A percentile compares a stretch with the other conserved stretches of the same genome.
phyloP scores from a whole-genome alignment of 2,888 invertebrate genomes.

The Tetranychus truncatus region DNA sequence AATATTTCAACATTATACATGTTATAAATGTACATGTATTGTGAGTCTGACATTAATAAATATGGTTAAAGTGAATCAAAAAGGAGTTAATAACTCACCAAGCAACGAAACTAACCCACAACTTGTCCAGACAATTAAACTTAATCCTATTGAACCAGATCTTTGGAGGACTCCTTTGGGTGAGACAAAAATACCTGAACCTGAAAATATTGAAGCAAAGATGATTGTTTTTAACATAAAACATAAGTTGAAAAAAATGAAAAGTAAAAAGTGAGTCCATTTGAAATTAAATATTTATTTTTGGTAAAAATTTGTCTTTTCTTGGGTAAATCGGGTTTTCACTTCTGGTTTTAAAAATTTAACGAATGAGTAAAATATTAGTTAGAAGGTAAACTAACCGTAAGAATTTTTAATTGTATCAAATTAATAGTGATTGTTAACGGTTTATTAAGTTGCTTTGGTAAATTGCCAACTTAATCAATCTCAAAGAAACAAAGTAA shows the following conservation, averaged over 20 bases:
- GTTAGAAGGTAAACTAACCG: background rate
- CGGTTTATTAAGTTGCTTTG: background rate
- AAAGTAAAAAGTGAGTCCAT: background rate
- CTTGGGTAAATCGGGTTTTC: too few species aligned
- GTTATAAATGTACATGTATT: too few species aligned
- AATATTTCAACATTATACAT: too few species aligned
- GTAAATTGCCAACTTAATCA: conserved; percentile 3
- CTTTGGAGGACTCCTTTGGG: conserved; percentile 72
- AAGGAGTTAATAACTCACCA: conserved; percentile 43
- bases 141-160: conserved; percentile 77
- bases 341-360: too few species aligned
- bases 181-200: conserved; percentile 63
- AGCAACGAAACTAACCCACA: conserved; percentile 76
- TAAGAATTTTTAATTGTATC: conserved; percentile 1
- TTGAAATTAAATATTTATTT: too few species aligned
- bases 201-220: background rate
- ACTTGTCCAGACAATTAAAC: conserved; percentile 81
- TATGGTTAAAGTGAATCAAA: background rate
- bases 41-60: too few species aligned
- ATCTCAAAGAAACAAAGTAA: background rate
- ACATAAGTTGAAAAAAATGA: background rate
- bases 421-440: conserved; percentile 1
- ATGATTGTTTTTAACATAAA: background rate
- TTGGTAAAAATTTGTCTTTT: too few species aligned
- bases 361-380: background rate